These are phyloP conservation scores for Helostoma temminkii DNA, from an alignment of 2,797 vertebrate species.

Conservation along the genomic window DNA sequence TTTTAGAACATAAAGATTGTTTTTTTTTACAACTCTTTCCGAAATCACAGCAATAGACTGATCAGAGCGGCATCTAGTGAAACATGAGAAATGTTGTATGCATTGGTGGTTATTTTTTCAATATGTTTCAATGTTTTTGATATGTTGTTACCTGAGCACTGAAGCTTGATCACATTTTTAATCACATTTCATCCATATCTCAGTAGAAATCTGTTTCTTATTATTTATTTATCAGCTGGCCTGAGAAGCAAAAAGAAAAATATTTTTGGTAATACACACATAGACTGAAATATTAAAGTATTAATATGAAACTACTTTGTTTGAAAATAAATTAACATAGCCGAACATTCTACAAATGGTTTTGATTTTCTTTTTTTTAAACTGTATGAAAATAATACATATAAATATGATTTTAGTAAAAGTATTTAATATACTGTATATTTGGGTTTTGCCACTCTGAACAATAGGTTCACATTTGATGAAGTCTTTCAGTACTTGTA, in stretches of 20 bases:
- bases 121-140: too few relatives aligned
- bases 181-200: neutral
- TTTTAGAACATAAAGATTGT: neutral
- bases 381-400: neutral
- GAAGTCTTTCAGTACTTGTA: neutral
- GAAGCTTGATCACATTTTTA: too few relatives aligned
- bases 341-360: neutral
- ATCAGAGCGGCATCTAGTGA: neutral
- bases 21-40: neutral
- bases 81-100: too few relatives aligned
- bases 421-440: too few relatives aligned
- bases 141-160: too few relatives aligned
- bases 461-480: neutral
- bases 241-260: neutral
- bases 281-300: neutral
- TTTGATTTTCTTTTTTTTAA: neutral
- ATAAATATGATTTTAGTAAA: neutral
- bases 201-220: neutral
- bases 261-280: neutral
- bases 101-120: too few relatives aligned
- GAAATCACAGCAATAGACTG: neutral
- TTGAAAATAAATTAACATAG: neutral
- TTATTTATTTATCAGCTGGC: neutral
- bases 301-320: neutral
- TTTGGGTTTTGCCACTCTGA: too few relatives aligned